Evolutionary conservation across 2,888 invertebrate species (phyloP).

Genomic region (Ceraclea dissimilis): DNA sequence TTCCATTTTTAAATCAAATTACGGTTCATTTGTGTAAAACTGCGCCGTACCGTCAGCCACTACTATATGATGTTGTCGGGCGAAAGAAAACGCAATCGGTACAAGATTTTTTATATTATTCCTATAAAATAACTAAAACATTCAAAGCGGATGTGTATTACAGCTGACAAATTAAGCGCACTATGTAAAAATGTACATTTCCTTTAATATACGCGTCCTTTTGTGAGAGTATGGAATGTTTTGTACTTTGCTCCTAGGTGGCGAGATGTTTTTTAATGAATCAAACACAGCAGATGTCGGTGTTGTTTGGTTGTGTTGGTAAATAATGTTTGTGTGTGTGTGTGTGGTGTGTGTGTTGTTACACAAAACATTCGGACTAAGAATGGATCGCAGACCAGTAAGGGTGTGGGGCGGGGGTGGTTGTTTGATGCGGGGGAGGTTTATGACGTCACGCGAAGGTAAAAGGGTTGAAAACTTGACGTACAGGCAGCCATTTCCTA

Average conservation of each 20-base stretch:
- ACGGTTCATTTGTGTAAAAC: too few relatives aligned
- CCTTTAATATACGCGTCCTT: not conserved
- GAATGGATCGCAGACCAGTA: conserved; percentile 27
- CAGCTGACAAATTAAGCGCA: not conserved
- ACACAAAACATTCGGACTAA: too few relatives aligned
- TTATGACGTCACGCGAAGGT: conserved; percentile 33
- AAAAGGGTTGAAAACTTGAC: conserved; percentile 34
- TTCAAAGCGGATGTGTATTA: too few relatives aligned
- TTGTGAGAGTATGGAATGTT: not conserved
- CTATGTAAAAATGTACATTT: not conserved
- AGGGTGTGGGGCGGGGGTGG: conserved; percentile 26
- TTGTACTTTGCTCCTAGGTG: not conserved
- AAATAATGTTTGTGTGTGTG: not conserved
- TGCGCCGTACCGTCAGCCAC: too few relatives aligned
- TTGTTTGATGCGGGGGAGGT: conserved; percentile 27
- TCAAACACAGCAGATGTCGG: conserved; percentile 2
- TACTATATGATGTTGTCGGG: too few relatives aligned
- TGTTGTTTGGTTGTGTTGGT: not conserved
- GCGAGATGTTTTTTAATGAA: not conserved
- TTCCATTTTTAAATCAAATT: too few relatives aligned
- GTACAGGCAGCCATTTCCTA: conserved; percentile 31
- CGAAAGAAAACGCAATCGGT: too few relatives aligned
- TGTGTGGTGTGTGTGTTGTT: not conserved
- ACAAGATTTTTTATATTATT: too few relatives aligned
- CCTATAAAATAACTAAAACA: too few relatives aligned